Base-by-base conservation (phyloP, 2,888 invertebrate genomes). In the Margaritifera margaritifera region DNA sequence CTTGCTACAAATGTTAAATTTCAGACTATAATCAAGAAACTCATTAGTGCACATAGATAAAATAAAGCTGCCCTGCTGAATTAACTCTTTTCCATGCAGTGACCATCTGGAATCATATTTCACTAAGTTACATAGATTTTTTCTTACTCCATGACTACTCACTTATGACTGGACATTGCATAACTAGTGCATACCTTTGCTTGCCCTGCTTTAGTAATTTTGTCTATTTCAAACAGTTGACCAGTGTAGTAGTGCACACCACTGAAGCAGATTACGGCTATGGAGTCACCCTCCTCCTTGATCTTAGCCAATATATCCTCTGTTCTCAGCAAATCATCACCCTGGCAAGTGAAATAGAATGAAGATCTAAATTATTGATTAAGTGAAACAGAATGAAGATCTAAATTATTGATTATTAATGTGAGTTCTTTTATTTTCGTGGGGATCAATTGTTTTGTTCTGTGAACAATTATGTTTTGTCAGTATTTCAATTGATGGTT, bases 161-260 rank as follows among this genome's bases (percentile, higher is more conserved):
- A 31, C 31, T 31, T 31, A 31, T 8, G 42, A 3, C 42, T 15
- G 11, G 8, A 18, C 22, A 20, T n/a, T 65, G n/a, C 58, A 25
- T 2, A 19, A 50, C 20, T 20, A 18, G 25, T 50, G 15, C 67
- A 69, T 78, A 90, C 91, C 87, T 91, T 89, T 55, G 84, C 77
- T 50, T 92, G 91, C 0, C 90, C 92, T 19, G 89, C 90, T 67
- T 84, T 80, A 1, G 92, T 92, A 51, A 92, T 92, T 8, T 80
- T 75, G 68, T 87, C 85, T 66, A 93, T 92, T 77, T 92, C 91
- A 80, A 92, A 91, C 61, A 91, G 85, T 84, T 93, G 92, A 2
- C 92, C 92, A 20, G 92, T 92, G 85, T 92, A 92, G 84, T 92
- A 93, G 77, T 92, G 92, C 8, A 92, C 89, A 3, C 92, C 92